These are phyloP conservation scores for Cylindroiulus punctatus DNA, from an alignment of 2,888 invertebrate genomes.

Conservation along the genomic window DNA sequence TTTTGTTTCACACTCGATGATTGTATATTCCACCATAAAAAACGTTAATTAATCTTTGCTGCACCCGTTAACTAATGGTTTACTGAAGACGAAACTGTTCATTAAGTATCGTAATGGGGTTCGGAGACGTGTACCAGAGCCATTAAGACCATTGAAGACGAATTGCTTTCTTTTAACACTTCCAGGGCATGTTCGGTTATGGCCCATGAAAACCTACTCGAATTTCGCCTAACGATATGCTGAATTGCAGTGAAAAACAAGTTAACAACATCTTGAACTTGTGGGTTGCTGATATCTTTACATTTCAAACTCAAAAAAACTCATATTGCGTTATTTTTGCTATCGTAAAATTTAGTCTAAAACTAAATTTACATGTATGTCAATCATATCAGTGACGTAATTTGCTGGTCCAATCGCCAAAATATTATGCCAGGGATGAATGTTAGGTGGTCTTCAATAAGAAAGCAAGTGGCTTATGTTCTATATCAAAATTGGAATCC, in stretches of 20 bases:
- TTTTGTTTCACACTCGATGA: conserved; percentile 42
- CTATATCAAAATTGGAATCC: neutral
- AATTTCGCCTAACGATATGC: neutral
- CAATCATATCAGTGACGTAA: neutral
- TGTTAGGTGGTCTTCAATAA: neutral
- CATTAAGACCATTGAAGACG: neutral
- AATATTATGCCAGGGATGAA: neutral
- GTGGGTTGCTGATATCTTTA: no score
- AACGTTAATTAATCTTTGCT: conserved; percentile 45
- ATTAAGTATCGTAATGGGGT: conserved; percentile 22
- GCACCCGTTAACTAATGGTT: conserved; percentile 21
- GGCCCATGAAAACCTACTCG: neutral
- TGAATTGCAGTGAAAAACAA: neutral
- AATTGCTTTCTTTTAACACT: conserved; percentile 33
- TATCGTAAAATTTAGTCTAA: no score
- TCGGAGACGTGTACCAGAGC: neutral
- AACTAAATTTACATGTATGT: neutral
- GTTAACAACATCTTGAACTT: no score
- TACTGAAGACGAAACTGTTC: conserved; percentile 34
- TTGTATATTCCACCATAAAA: conserved; percentile 43
- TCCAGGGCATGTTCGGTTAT: neutral
- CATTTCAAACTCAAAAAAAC: no score
- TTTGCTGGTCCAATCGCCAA: neutral
- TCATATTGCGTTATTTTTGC: no score
- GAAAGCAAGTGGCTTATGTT: neutral